Base-by-base conservation (phyloP, 2,113 vertebrate species). In the Isurus oxyrinchus region DNA sequence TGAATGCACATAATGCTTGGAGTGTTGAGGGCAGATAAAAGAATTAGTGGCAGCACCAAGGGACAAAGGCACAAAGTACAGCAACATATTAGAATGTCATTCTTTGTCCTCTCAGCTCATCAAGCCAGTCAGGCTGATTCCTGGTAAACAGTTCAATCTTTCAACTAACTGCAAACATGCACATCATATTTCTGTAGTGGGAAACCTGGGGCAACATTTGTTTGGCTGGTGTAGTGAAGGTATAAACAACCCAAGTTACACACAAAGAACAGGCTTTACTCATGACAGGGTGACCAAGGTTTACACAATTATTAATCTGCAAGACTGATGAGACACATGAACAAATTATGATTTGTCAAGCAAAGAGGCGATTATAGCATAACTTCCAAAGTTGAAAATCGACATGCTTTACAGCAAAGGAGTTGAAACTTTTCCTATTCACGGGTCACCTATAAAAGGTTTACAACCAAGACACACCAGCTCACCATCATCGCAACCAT, bases 91-190 rank as follows among this genome's bases (percentile, higher is more conserved):
- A 99, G 98, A 99, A 98, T 99, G 99, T 99, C 98, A 98, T 98
- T 99, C 99, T 99, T 99, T 99, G 99, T 98, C 98, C 98, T 98
- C 97, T 97, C 97, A 98, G 98, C 98, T 99, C 98, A 99, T 99
- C 98, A 97, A 98, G 98, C 98, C 98, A 98, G 99, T 98, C 98
- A 63, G 97, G 98, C 98, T 99, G 98, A 97, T 97, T 97, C 98
- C 98, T 99, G 98, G 98, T 99, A 99, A 99, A 99, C 98, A 99
- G 99, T 99, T 99, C 99, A 99, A 99, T 99, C 98, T 99, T 99
- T 99, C 99, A 98, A 98, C 98, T 98, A 98, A 53, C 90, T 96
- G 90, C 97, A 96, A 97, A 97, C 97, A 96, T 97, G 97, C 96
- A 97, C 97, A 95, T 97, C 97, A 97, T 97, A 97, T 98, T 97